Evolutionary conservation across 2,888 invertebrate genomes (phyloP).

Genomic region (Muschampia plurimacula): DNA sequence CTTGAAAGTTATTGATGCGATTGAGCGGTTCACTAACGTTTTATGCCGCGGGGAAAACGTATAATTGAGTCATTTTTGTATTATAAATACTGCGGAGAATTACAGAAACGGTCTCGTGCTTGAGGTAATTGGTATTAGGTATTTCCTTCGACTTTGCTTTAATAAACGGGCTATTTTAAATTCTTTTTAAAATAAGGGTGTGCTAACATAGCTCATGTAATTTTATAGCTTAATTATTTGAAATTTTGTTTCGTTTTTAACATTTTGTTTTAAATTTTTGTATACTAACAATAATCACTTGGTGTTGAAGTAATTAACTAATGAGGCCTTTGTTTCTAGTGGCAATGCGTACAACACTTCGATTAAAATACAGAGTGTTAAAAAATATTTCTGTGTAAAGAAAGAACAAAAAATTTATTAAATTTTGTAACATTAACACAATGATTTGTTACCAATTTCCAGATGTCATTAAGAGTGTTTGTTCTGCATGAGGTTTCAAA

Average conservation of each 20-base stretch:
- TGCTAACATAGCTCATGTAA: constrained; percentile 5
- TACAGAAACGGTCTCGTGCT: constrained; percentile 27
- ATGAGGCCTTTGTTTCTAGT: background rate
- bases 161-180: background rate
- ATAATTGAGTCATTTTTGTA: constrained; percentile 33
- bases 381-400: background rate
- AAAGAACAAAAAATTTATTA: no score
- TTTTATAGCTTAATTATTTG: constrained; percentile 28
- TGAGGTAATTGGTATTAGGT: constrained; percentile 25
- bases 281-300: no score
- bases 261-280: no score
- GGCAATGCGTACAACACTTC: background rate
- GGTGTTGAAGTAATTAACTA: background rate
- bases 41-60: constrained; percentile 32
- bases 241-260: constrained; percentile 1
- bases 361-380: no score
- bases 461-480: no score
- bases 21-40: constrained; percentile 47
- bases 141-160: constrained; percentile 22
- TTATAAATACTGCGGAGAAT: constrained; percentile 22
- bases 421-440: no score
- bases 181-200: constrained; percentile 2
- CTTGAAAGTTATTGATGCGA: constrained; percentile 57
- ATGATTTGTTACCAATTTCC: no score
- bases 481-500: no score